Percentiles rank a stretch among this genome's conserved stretches.
Conservation (phyloP, 2,113 vertebrate genomes). For the Aspiorhynchus laticeps region DNA sequence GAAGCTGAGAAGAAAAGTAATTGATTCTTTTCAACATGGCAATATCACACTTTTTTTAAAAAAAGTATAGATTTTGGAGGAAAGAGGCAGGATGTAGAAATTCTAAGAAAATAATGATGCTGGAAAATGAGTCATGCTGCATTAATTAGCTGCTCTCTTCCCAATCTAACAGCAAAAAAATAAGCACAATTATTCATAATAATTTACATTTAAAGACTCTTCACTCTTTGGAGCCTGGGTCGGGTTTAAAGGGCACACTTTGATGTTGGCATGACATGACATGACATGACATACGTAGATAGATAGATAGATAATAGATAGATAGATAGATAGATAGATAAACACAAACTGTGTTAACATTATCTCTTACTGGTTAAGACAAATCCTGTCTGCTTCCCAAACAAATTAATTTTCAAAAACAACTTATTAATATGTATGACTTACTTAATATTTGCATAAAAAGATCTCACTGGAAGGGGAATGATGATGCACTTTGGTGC, state of each 20-base stretch:
- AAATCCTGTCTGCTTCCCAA: background rate
- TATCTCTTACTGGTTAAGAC: background rate
- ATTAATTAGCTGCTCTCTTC: background rate
- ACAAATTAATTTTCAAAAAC: constrained; percentile 21
- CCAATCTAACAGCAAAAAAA: background rate
- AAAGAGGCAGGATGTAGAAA: background rate
- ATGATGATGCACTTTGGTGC: background rate
- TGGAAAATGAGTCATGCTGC: background rate
- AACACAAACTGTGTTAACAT: constrained; percentile 16
- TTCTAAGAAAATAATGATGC: background rate
- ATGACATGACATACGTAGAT: background rate
- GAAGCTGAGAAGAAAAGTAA: background rate
- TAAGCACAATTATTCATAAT: background rate
- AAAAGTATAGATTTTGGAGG: background rate
- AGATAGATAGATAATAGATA: constrained; percentile 3
- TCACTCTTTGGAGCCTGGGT: background rate
- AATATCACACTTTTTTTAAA: background rate
- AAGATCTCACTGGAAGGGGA: background rate
- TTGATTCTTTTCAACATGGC: background rate
- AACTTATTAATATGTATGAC: constrained; percentile 46
- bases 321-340: background rate
- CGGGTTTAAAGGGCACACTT: background rate
- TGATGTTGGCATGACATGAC: background rate
- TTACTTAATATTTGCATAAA: constrained; percentile 8
- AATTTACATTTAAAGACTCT: background rate